Percentiles rank a stretch among this genome's conserved stretches.
phyloP scores from a whole-genome alignment of 1,140 invertebrate species.

The Philotrypesis tridentata region DNA sequence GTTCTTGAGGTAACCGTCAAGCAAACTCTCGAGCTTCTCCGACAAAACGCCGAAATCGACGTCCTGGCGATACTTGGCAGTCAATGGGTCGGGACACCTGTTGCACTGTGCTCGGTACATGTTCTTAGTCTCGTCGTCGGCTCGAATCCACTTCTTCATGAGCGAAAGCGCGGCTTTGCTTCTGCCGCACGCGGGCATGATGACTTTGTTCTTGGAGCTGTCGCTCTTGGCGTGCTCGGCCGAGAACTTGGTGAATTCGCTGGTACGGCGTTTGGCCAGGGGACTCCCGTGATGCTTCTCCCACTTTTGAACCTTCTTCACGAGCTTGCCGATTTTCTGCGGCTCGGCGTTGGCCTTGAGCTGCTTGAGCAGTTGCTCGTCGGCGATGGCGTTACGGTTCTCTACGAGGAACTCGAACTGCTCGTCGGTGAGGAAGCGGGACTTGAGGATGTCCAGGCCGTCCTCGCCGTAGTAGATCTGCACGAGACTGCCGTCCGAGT shows the following conservation, averaged over 20 bases:
- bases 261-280: conserved; percentile 65
- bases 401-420: conserved; percentile 88
- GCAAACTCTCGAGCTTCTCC: conserved; percentile 83
- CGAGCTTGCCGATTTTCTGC: conserved; percentile 71
- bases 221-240: conserved; percentile 60
- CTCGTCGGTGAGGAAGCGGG: conserved; percentile 87
- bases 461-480: conserved; percentile 98
- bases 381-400: conserved; percentile 82
- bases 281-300: conserved; percentile 75
- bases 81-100: conserved; percentile 84
- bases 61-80: conserved; percentile 81
- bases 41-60: conserved; percentile 86
- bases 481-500: conserved; percentile 94
- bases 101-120: conserved; percentile 65
- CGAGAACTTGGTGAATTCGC: conserved; percentile 64
- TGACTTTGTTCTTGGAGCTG: conserved; percentile 55
- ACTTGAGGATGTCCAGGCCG: conserved; percentile 92
- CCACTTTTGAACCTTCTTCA: conserved; percentile 77
- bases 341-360: conserved; percentile 75
- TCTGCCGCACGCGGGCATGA: conserved; percentile 61
- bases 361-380: conserved; percentile 75
- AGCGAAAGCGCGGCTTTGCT: conserved; percentile 72
- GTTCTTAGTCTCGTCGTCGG: conserved; percentile 76
- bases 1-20: conserved; percentile 78
- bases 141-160: conserved; percentile 78